Base-by-base conservation (phyloP, 2,888 invertebrate species). In the Priocnemis perturbator region DNA sequence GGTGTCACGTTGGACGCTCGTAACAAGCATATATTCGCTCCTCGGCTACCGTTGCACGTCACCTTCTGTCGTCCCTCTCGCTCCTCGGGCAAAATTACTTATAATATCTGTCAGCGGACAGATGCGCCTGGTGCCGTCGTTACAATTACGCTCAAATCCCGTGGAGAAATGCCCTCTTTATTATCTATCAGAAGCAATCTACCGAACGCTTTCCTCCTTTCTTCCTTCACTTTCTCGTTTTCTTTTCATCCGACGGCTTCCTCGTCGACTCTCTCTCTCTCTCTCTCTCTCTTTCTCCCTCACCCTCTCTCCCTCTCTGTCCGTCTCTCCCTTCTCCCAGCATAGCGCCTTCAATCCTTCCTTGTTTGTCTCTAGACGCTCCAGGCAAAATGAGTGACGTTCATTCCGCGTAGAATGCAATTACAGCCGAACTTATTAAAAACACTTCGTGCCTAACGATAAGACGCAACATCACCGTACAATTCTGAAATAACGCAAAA, bases 161-260 rank as follows among this genome's bases (percentile, higher is more conserved):
- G 75, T 76, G 71, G 81, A 81, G 81, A 81, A 83, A 85, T 83
- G 77, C 70, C 73, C 81, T 78, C 80, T 84, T 85, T 84, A 85
- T 83, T 85, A 84, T 85, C 85, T 82, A 84, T 85, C 83, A 78
- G 78, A 81, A 81, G 73, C 83, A 84, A 84, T 84, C 81, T 81
- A 79, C 77, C 61, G 67, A 70, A 71, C 80, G 73, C 73, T 73
- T 75, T 71, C 69, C 68, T 74, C 37, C 11, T 37, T 73, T 55
- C 20, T 60, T 63, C 64, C 52, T 64, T 68, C 47, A 19, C n/a
- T 59, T 50, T 23, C 60, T 69, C 47, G 37, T 37, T 37, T 37
- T 11, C 37, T 37, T 37, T 37, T 37, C 44, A 37, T 56, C 62
- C 53, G 55, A 26, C 30, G 48, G 53, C 53, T 55, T 56, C n/a